A percentile compares a stretch with the other conserved stretches of the same genome.
Evolutionary conservation across 92 coral and sea anemone species (phyloP).

Genomic region (Bergia sp.): DNA sequence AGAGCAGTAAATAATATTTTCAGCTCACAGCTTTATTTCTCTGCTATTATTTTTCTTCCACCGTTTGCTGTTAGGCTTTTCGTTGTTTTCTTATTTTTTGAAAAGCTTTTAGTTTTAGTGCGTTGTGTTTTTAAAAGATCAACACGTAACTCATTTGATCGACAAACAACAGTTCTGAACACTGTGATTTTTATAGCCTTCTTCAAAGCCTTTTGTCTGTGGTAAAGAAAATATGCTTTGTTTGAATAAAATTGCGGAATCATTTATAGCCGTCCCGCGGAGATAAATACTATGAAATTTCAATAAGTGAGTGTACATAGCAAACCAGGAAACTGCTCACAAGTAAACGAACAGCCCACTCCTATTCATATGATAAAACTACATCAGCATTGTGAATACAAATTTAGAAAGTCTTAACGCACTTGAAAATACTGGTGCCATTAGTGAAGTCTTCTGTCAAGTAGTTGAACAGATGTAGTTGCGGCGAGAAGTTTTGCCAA

Average conservation of each 20-base stretch:
- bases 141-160: neutral
- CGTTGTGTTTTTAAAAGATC: neutral
- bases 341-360: neutral
- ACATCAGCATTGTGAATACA: neutral
- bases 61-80: neutral
- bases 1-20: neutral
- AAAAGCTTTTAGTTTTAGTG: neutral
- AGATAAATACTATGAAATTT: constrained; percentile 1
- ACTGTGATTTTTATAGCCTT: neutral
- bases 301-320: neutral
- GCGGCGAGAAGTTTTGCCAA: neutral
- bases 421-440: neutral
- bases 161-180: neutral
- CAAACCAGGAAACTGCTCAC: neutral
- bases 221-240: neutral
- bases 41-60: too few relatives aligned
- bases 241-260: neutral
- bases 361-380: constrained; percentile 25
- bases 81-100: neutral
- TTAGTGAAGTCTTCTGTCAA: neutral
- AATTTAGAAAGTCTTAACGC: neutral
- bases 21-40: neutral
- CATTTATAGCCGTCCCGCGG: constrained; percentile 11
- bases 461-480: neutral
- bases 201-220: neutral